Conservation (phyloP, 2,113 vertebrate genomes). For the Strix uralensis region DNA sequence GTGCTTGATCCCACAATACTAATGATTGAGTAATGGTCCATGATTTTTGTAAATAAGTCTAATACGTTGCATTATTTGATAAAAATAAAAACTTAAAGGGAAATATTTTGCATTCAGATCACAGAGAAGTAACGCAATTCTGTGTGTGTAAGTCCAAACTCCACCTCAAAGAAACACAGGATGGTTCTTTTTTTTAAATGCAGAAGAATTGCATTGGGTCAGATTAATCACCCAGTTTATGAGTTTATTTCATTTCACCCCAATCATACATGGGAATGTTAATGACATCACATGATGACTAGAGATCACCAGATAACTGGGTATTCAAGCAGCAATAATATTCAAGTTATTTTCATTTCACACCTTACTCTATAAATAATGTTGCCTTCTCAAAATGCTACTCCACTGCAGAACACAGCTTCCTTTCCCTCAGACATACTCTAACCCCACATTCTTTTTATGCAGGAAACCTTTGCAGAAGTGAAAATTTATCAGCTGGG, state of each 20-base stretch:
- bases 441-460: neutral
- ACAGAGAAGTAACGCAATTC: neutral
- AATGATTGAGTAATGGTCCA: neutral
- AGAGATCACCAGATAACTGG: neutral
- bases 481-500: conserved; percentile 83
- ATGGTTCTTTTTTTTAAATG: neutral
- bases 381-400: neutral
- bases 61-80: neutral
- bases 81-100: neutral
- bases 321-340: neutral
- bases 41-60: neutral
- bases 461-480: conserved; percentile 78
- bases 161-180: neutral
- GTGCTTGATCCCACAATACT: neutral
- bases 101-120: neutral
- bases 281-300: neutral
- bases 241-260: neutral
- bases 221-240: neutral
- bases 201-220: neutral
- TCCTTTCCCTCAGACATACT: neutral
- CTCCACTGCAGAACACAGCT: neutral
- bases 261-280: neutral
- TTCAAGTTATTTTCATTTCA: neutral
- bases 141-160: neutral
- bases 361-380: neutral